Evolutionary conservation across 2,113 vertebrate species (phyloP), one percentile per base, ranked within the genome.

Genomic region (Sylvilagus bachmani): DNA sequence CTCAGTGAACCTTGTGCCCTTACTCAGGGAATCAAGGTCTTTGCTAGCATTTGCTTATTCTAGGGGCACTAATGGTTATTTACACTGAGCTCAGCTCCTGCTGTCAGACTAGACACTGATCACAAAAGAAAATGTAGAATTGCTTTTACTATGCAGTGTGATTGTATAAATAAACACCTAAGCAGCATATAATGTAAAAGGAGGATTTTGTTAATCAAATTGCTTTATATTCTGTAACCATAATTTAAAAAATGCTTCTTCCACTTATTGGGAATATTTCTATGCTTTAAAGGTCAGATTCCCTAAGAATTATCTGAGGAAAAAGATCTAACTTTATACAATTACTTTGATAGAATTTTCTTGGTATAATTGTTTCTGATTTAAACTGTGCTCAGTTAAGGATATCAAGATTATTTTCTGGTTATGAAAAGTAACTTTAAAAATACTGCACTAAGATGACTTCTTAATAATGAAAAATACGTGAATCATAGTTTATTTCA

Each of bases 11-110:
- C 36, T 94, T 86, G n/a, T 12, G 61, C 13, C 49, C 1, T 38
- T 93, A 31, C 19, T 61, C 62, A 53, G 79, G 67, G 1, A 92
- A 95, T 67, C 49, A 93, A 97, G 58, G 66, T 38, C 49, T 93
- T 21, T 79, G 14, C 80, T 67, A 66, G 58, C 29, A 80, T 0
- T 3, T 29, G 13, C 31, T 87, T 95, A 19, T 87, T 94, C 58
- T 78, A 66, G 0, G 92, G 70, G 24, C 62, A 83, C 16, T 83
- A 87, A 96, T 70, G 49, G 86, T 80, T 92, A 84, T 93, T 91
- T 90, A 82, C n/a, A 64, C 3, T 71, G 0, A 62, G 21, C 7
- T 31, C 62, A 88, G 25, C 1, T 11, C 61, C 11, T 38, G 27
- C 33, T 31, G 74, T 94, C 10, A 51, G 58, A 89, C 2, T 58